Evolutionary conservation across 2,888 invertebrate genomes (phyloP).

Genomic region (Notocelia uddmanniana): DNA sequence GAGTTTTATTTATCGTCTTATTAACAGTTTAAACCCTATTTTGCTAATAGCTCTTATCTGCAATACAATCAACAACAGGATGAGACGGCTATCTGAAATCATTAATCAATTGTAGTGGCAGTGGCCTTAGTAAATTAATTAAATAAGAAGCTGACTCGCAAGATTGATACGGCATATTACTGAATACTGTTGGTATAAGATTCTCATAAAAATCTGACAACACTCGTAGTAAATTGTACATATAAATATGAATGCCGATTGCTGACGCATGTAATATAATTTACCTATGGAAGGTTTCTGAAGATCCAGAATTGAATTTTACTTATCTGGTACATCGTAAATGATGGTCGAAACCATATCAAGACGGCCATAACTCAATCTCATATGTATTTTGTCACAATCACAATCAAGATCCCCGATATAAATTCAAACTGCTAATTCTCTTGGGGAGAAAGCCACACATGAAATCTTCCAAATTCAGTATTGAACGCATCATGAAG

Average conservation of each 20-base stretch:
- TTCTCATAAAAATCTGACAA: background rate
- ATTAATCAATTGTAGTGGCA: constrained; percentile 17
- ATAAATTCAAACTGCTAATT: background rate
- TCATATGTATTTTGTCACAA: background rate
- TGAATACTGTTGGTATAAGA: background rate
- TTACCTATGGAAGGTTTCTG: too few species aligned
- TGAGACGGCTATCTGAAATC: constrained; percentile 13
- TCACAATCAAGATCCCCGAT: background rate
- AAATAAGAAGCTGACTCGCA: constrained; percentile 3
- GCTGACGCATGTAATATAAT: too few species aligned
- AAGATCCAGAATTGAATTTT: too few species aligned
- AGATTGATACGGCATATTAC: constrained; percentile 19
- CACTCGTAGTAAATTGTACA: background rate
- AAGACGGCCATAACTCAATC: too few species aligned
- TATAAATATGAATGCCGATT: too few species aligned
- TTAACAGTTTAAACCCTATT: background rate
- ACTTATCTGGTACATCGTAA: too few species aligned
- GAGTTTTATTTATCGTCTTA: too few species aligned
- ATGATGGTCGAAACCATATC: too few species aligned
- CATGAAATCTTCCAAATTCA: background rate
- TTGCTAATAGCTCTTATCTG: background rate
- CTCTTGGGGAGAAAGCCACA: background rate
- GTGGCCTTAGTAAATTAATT: constrained; percentile 10
- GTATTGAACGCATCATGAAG: background rate
- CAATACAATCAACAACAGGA: background rate